Percentiles rank a stretch among this genome's conserved stretches.
These are phyloP conservation scores for Nanorana parkeri DNA, from an alignment of 2,113 vertebrate species.

Conservation along the genomic window DNA sequence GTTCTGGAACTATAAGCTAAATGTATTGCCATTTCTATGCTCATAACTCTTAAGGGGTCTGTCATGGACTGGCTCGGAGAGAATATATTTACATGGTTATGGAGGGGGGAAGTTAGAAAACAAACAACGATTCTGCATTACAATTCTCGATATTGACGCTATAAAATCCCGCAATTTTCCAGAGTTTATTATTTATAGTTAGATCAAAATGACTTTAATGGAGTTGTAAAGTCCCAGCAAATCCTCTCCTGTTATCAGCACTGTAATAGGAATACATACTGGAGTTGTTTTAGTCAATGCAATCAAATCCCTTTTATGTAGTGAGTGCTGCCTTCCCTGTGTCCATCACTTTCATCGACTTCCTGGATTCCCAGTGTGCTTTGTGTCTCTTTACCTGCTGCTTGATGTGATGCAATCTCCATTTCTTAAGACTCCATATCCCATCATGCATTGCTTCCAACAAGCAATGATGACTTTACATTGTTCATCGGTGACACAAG, in stretches of 20 bases:
- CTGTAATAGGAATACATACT: not conserved
- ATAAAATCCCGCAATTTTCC: conserved; percentile 25
- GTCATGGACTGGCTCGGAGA: not conserved
- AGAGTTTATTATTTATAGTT: conserved; percentile 46
- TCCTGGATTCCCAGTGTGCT: too few relatives aligned
- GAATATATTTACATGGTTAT: conserved; percentile 52
- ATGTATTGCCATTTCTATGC: conserved; percentile 25
- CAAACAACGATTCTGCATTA: conserved; percentile 25
- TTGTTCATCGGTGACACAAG: too few relatives aligned
- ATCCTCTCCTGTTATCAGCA: too few relatives aligned
- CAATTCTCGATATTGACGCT: not conserved
- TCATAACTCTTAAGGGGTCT: conserved; percentile 38
- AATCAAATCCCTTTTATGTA: too few relatives aligned
- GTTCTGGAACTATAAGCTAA: conserved; percentile 21
- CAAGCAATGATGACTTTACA: too few relatives aligned
- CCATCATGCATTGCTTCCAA: too few relatives aligned
- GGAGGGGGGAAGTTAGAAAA: not conserved
- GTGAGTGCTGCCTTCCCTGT: too few relatives aligned
- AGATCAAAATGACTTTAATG: conserved; percentile 6
- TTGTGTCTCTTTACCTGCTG: too few relatives aligned
- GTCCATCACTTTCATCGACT: too few relatives aligned
- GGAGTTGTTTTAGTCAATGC: not conserved
- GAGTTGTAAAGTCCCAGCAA: too few relatives aligned
- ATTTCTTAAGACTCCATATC: too few relatives aligned
- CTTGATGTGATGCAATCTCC: too few relatives aligned